phyloP scores from a whole-genome alignment of 2,797 vertebrate species.

The Aviceda leuphotes region DNA sequence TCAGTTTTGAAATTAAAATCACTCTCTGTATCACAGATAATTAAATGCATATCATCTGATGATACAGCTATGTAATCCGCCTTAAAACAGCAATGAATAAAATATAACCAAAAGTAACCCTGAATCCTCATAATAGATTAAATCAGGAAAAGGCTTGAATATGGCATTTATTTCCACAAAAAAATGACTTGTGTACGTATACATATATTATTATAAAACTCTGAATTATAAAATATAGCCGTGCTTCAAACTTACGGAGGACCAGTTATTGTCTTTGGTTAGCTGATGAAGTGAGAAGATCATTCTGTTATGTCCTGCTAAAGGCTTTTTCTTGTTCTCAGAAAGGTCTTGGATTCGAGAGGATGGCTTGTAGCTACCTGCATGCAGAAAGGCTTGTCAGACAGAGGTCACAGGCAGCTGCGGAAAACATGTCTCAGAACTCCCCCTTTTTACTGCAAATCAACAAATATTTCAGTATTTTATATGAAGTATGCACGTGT shows the following conservation, averaged over 20 bases:
- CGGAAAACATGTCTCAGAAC: accelerated
- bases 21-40: neutral
- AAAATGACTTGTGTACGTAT: too few relatives aligned
- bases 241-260: neutral
- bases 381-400: neutral
- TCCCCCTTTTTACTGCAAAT: neutral
- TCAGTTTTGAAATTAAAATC: neutral
- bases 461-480: neutral
- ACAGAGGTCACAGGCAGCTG: neutral
- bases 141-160: neutral
- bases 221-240: neutral
- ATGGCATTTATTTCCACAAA: neutral
- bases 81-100: neutral
- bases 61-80: neutral
- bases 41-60: neutral
- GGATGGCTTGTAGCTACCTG: neutral
- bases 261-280: neutral
- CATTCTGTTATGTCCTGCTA: neutral
- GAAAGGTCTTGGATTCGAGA: neutral
- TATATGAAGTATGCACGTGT: too few relatives aligned
- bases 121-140: neutral
- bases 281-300: neutral
- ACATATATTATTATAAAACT: neutral
- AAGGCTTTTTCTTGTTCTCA: neutral
- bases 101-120: neutral